A percentile compares a stretch with the other conserved stretches of the same genome.
phyloP scores from a whole-genome alignment of 1,140 invertebrate genomes.

The Berghia stephanieae region DNA sequence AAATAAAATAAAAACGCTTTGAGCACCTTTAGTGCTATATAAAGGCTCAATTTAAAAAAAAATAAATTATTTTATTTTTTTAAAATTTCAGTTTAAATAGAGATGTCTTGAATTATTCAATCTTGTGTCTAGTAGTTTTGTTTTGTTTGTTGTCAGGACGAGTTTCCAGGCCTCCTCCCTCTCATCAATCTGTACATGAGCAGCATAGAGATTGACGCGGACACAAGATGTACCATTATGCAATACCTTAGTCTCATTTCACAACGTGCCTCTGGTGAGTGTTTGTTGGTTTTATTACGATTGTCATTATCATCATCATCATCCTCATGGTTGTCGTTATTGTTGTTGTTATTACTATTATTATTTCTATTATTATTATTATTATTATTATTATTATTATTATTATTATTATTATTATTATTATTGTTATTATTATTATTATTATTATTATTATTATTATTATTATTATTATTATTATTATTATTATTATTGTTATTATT shows the following conservation, averaged over 20 bases:
- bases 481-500: background rate
- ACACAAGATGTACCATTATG: conserved; percentile 88
- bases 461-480: too few relatives aligned
- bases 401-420: background rate
- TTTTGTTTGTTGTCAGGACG: conserved; percentile 49
- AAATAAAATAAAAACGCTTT: too few relatives aligned
- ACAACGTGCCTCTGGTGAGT: conserved; percentile 84
- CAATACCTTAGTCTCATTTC: conserved; percentile 97
- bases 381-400: background rate
- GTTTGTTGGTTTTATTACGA: conserved; percentile 58
- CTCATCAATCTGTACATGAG: conserved; percentile 86
- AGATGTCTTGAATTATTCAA: too few relatives aligned
- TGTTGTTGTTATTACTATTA: background rate
- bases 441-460: background rate
- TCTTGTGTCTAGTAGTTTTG: too few relatives aligned
- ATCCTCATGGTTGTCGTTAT: background rate
- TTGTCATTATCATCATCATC: too few relatives aligned
- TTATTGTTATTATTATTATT: background rate
- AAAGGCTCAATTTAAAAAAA: too few relatives aligned
- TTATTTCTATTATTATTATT: too few relatives aligned
- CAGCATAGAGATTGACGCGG: conserved; percentile 54
- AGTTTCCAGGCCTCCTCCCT: conserved; percentile 94
- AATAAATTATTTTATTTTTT: too few relatives aligned
- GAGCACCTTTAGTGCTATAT: too few relatives aligned
- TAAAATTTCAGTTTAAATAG: too few relatives aligned